Base-by-base conservation (phyloP, 2,888 invertebrate species). In the Drosophila anceps region DNA sequence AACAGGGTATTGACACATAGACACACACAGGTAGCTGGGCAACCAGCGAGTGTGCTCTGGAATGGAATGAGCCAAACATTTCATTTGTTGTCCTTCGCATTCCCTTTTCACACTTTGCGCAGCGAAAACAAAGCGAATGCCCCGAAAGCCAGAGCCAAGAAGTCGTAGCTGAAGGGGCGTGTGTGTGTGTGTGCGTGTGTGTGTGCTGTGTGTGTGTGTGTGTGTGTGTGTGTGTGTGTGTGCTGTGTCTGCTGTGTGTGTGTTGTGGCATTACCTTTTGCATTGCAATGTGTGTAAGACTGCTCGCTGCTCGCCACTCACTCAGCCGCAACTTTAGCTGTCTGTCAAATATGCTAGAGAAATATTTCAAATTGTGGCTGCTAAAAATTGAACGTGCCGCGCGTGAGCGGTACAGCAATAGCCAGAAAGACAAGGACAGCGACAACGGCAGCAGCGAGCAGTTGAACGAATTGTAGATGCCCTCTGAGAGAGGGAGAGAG, bases 311-410 rank as follows among this genome's bases (percentile, higher is more conserved):
- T 10, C 18, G 7, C 41, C 57, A 9, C 18, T 12, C 53, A n/a
- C 39, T 39, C 37, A 35, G 79, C 86, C 90, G 53, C 88, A 89
- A 83, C 88, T 80, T 89, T 83, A 80, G 77, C 90, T 85, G 90
- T 89, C 84, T 84, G 90, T 84, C 90, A 84, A 84, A 90, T 84
- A 84, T 89, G 85, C 90, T 77, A 67, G 81, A 73, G 85, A 89
- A 84, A 84, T 84, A 84, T 84, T 84, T 89, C 84, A 89, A 84
- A 89, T 89, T 84, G 90, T 87, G 88, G 90, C 83, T 84, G 90
- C 90, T 89, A 84, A 89, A 84, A 84, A 79, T 84, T 87, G 85
- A 85, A 85, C 84, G 67, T 76, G 50, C 77, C 71, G 58, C 53
- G 73, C 60, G 46, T 41, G 54, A 54, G 27, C 27, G 6, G 48